Conservation (phyloP, 2,113 vertebrate species). For the Gallinago undulata region DNA sequence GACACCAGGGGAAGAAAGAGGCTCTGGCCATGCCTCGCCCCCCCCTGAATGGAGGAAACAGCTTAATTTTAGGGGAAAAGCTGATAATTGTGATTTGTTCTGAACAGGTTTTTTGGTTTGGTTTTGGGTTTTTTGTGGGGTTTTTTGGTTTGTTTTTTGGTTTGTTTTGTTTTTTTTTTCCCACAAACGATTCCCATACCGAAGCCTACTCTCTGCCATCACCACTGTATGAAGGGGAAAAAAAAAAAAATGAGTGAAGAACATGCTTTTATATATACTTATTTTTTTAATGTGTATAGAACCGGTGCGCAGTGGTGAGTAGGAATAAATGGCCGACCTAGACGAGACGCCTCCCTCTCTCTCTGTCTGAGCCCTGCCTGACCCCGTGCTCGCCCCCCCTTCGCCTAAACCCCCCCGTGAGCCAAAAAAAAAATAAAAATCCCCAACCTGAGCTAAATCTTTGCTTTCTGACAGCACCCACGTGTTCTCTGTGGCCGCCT, state of each 20-base stretch:
- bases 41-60: neutral
- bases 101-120: neutral
- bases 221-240: neutral
- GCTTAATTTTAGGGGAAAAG: neutral
- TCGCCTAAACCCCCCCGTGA: rapidly evolving
- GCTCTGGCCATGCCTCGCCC: neutral
- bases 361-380: neutral
- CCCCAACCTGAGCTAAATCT: neutral
- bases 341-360: neutral
- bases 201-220: neutral
- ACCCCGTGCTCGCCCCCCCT: rapidly evolving
- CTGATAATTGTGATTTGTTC: neutral
- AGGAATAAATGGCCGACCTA: constrained; percentile 26
- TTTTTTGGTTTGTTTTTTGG: neutral
- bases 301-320: neutral
- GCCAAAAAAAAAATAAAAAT: neutral
- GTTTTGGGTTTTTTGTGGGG: neutral
- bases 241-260: neutral
- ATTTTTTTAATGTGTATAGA: constrained; percentile 11
- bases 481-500: rapidly evolving
- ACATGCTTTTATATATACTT: neutral
- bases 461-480: rapidly evolving
- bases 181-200: rapidly evolving
- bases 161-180: neutral
- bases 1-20: neutral